Evolutionary conservation across 2,888 invertebrate genomes (phyloP), one percentile per base, ranked within the genome.

Genomic region (Lasioglossum figueresi): DNA sequence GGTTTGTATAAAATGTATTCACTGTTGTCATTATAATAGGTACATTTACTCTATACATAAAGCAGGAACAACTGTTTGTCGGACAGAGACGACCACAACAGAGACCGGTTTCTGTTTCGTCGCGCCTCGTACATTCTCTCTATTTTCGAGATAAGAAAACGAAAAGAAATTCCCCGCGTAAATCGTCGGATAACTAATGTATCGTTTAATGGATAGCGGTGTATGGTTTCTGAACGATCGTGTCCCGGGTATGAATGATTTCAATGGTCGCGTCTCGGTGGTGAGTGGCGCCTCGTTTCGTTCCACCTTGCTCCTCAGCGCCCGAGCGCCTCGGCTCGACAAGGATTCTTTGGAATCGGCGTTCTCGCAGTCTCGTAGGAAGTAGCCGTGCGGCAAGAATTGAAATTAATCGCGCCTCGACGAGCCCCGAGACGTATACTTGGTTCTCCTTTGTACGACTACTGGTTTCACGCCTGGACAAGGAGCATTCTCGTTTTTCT

Each of bases 331-430:
- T 73, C 87, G 40, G 79, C 78, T 85, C 73, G 80, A 76, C 66
- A 79, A 70, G 81, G 87, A 91, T 91, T 90, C 91, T 89, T 91
- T 86, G 82, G 84, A 89, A 90, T 84, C 80, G 86, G 45, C 83
- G 48, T 84, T 82, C 66, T 82, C 68, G 45, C 76, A 80, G 88
- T 88, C 89, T 88, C 88, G 89, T 90, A 92, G 90, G 89, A 92
- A 91, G 89, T 90, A 83, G 88, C 82, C 88, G 90, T 88, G 92
- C 93, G 92, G 91, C 89, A 82, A 88, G 93, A 92, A 92, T 92
- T 90, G 91, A 92, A 93, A 93, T 93, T 91, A 92, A 91, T 91
- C 88, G 84, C 83, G 81, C 81, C 88, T 68, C 83, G 82, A 34
- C 82, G 77, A 80, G 63, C 12, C 66, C 72, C n/a, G 10, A 66